Evolutionary conservation across 2,113 vertebrate species (phyloP), one percentile per base, ranked within the genome.

Genomic region (Strix aluco): DNA sequence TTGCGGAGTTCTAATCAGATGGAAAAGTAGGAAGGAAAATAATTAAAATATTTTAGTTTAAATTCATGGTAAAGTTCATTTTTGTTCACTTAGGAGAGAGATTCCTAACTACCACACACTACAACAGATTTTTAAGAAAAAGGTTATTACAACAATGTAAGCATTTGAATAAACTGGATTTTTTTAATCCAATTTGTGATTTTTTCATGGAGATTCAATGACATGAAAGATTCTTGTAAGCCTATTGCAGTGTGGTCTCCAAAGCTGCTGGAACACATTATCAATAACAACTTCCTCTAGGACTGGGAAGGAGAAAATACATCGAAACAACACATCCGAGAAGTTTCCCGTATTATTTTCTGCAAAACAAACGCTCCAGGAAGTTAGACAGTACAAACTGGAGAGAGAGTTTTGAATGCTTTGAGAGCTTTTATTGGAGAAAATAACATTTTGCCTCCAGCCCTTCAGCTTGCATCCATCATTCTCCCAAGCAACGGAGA

Each of bases 111-210:
- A 90, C 20, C 17, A 46, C 38, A 62, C 8, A 9, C 14, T 44
- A 38, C 15, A 40, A 29, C 8, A 38, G 36, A n/a, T 18, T 66
- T 25, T 11, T 36, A 8, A 26, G 34, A 14, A 55, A 67, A 66
- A 38, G 3, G 57, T n/a, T 72, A 67, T 67, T 87, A 49, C 36
- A 91, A 82, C 49, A 86, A 78, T 49, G 42, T 38, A 79, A 67
- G 49, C 25, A 78, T 70, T 87, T 82, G 70, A 71, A 91, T 72
- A 82, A 91, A 85, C 3, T 73, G 66, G 46, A 57, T 78, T 93
- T 94, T 80, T 92, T 14, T 4, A 96, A 96, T 86, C 89, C 34
- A 88, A 27, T 94, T 94, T 90, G 44, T 94, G 67, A 88, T 88
- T 94, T 91, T 91, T 91, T 91, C 92, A 88, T 52, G 65, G 79